These are phyloP conservation scores for Celastrina argiolus DNA, from an alignment of 2,888 invertebrate species.

Conservation along the genomic window DNA sequence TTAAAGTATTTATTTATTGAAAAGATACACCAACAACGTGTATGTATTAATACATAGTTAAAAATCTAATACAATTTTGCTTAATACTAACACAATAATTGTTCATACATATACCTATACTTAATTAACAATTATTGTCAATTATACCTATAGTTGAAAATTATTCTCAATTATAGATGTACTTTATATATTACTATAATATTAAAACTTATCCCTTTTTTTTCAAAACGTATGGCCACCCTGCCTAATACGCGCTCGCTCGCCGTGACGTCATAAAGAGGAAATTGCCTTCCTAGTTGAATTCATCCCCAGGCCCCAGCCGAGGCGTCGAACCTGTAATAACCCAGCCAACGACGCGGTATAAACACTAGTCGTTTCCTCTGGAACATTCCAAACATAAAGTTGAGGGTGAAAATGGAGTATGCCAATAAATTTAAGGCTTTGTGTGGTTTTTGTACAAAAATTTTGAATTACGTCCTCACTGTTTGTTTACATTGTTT, in stretches of 20 bases:
- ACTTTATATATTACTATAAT: not conserved
- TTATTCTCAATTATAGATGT: too few species aligned
- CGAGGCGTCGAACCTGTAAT: conserved; percentile 51
- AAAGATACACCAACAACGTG: too few species aligned
- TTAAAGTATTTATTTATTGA: too few species aligned
- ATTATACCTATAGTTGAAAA: too few species aligned
- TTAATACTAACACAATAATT: too few species aligned
- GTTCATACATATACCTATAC: too few species aligned
- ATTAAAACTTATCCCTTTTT: not conserved
- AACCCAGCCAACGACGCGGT: conserved; percentile 46
- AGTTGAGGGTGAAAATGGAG: conserved; percentile 30
- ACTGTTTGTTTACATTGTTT: not conserved
- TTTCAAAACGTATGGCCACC: not conserved
- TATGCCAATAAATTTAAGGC: conserved; percentile 22
- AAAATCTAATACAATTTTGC: too few species aligned
- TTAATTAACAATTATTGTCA: too few species aligned
- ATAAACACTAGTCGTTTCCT: conserved; percentile 31
- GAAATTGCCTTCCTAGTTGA: conserved; percentile 72
- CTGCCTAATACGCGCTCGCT: conserved; percentile 48
- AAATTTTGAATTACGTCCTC: conserved; percentile 13
- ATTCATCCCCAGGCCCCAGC: conserved; percentile 52
- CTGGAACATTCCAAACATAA: conserved; percentile 30
- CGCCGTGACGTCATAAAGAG: conserved; percentile 64
- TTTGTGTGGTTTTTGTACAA: conserved; percentile 3
- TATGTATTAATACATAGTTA: too few species aligned